Evolutionary conservation across 2,888 invertebrate genomes (phyloP).

Genomic region (Bunonema sp.): DNA sequence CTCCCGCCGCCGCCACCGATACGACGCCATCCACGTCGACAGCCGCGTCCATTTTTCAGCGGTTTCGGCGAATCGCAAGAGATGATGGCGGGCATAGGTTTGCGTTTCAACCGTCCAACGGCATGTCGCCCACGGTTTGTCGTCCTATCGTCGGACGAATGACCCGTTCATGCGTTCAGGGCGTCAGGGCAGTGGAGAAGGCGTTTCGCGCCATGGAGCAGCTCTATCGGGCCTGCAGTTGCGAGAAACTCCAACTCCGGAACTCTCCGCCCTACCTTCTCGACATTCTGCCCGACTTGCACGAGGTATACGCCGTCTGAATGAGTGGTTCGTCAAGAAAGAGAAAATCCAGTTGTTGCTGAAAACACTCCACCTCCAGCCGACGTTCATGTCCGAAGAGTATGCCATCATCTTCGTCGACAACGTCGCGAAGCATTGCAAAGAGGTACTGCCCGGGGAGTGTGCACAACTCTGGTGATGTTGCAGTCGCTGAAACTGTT

Average conservation of each 20-base stretch:
- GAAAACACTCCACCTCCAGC: conserved; percentile 5
- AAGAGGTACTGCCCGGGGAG: conserved; percentile 56
- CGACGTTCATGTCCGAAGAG: conserved; percentile 56
- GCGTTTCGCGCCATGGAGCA: conserved; percentile 12
- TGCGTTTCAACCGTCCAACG: too few species aligned
- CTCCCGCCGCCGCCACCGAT: too few species aligned
- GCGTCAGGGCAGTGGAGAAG: conserved; percentile 12
- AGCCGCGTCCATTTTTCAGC: too few species aligned
- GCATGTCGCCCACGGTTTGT: too few species aligned
- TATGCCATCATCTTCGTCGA: conserved; percentile 93
- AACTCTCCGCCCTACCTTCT: conserved; percentile 97
- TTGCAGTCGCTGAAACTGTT: conserved; percentile 67
- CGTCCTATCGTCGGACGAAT: too few species aligned
- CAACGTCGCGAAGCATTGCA: conserved; percentile 93
- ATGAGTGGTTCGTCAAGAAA: neutral
- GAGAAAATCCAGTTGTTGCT: neutral
- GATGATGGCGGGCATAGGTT: too few species aligned
- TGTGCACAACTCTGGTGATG: neutral
- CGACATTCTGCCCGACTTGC: conserved; percentile 79
- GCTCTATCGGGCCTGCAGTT: conserved; percentile 91
- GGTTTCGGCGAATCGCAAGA: too few species aligned
- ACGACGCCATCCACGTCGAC: too few species aligned
- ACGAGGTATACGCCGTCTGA: neutral
- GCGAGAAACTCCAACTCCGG: conserved; percentile 71
- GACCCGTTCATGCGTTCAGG: too few species aligned